phyloP scores from a whole-genome alignment of 2,797 vertebrate species.

The Enteromius unitaeniatus region DNA sequence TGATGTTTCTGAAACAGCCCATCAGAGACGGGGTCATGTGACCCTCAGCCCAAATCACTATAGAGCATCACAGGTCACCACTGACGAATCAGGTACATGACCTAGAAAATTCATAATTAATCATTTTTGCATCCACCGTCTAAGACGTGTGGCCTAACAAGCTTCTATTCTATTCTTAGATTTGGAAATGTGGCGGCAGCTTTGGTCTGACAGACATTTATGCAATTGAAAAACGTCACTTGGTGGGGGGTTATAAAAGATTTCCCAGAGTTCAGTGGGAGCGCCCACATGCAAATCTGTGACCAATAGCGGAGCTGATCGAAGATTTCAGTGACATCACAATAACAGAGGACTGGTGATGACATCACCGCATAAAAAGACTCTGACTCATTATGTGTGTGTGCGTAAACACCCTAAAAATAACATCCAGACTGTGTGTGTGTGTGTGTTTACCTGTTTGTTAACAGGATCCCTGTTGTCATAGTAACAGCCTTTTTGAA shows the following conservation, averaged over 20 bases:
- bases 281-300: neutral
- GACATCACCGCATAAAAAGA: conserved; percentile 8
- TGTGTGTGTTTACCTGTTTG: conserved; percentile 32
- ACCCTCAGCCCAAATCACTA: neutral
- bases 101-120: neutral
- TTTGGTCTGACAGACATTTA: neutral
- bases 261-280: conserved; percentile 10
- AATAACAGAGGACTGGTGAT: neutral
- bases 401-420: neutral
- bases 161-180: neutral
- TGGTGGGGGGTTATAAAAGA: neutral
- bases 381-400: conserved; percentile 4
- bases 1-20: neutral
- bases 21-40: neutral
- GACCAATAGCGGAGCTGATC: neutral
- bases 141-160: neutral
- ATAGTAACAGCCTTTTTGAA: conserved; percentile 38
- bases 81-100: neutral
- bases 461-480: conserved; percentile 44
- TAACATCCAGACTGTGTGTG: conserved; percentile 6
- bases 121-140: neutral
- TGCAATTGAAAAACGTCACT: neutral
- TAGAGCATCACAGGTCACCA: neutral
- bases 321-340: conserved; percentile 9
- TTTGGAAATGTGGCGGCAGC: neutral